phyloP scores from a whole-genome alignment of 2,113 vertebrate genomes.

The Chlamydotis undulata region DNA sequence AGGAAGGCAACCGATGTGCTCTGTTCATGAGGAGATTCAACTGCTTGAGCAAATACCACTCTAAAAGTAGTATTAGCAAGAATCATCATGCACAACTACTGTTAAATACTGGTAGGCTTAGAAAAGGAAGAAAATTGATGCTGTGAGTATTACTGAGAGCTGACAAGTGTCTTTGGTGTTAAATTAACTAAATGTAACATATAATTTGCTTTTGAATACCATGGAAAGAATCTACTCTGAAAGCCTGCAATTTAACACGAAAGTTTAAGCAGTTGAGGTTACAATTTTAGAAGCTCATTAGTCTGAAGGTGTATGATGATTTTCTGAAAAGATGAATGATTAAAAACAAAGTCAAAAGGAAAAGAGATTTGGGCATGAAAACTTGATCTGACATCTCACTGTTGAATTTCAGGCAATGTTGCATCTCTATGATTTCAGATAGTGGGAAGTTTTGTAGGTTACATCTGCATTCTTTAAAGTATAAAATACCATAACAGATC shows the following conservation, averaged over 20 bases:
- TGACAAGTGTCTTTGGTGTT: background rate
- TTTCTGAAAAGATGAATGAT: slow-evolving; percentile 30
- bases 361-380: background rate
- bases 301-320: slow-evolving; percentile 1
- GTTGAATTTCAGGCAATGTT: background rate
- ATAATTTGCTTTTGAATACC: slow-evolving; percentile 25
- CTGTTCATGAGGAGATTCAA: background rate
- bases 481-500: background rate
- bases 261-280: background rate
- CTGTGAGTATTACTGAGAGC: background rate
- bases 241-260: slow-evolving; percentile 15
- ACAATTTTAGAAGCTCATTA: slow-evolving; percentile 41
- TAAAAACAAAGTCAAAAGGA: slow-evolving; percentile 34
- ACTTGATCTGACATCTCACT: background rate
- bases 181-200: slow-evolving; percentile 17
- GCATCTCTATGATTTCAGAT: background rate
- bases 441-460: background rate
- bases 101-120: background rate
- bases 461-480: background rate
- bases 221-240: slow-evolving; percentile 2
- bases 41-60: background rate
- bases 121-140: slow-evolving; percentile 10
- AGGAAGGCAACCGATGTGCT: background rate
- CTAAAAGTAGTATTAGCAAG: background rate
- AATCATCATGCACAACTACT: background rate